These are phyloP conservation scores for Drosophila kanekoi DNA, from an alignment of 2,888 invertebrate genomes.

Conservation along the genomic window DNA sequence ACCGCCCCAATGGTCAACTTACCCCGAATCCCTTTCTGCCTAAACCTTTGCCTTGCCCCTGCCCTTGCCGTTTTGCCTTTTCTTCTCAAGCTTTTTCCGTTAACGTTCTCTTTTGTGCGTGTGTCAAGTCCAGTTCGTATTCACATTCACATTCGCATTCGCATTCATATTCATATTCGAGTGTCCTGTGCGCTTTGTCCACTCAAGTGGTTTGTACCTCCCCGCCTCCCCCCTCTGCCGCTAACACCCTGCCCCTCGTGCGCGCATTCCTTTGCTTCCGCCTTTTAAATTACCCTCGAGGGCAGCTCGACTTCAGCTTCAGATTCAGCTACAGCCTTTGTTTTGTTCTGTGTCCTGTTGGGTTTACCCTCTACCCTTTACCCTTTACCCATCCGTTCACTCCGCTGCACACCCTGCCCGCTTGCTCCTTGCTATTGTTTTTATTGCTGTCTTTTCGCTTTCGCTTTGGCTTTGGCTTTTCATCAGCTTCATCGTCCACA, in stretches of 20 bases:
- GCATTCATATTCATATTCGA: constrained; percentile 22
- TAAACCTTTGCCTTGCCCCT: background rate
- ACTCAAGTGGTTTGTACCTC: constrained; percentile 68
- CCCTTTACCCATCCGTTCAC: background rate
- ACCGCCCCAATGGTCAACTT: constrained; percentile 33
- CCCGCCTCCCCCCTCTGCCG: background rate
- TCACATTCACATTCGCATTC: constrained; percentile 23
- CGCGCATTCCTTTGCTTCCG: constrained; percentile 63
- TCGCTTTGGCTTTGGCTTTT: constrained; percentile 76
- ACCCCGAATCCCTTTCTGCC: background rate
- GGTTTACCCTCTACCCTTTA: constrained; percentile 28
- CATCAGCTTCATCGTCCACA: constrained; percentile 65
- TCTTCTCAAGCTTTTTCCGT: background rate
- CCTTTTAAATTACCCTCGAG: constrained; percentile 68
- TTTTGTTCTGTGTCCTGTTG: constrained; percentile 55
- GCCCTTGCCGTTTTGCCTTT: background rate
- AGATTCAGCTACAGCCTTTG: constrained; percentile 34
- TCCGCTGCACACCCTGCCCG: background rate
- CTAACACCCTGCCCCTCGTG: background rate
- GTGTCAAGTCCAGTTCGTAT: constrained; percentile 71
- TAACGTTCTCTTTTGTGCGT: constrained; percentile 68
- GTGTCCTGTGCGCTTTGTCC: constrained; percentile 58
- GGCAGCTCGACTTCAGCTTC: constrained; percentile 64
- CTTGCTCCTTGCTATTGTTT: constrained; percentile 38
- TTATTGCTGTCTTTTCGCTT: constrained; percentile 71